A percentile compares a stretch with the other conserved stretches of the same genome.
Evolutionary conservation across 30 jellyfish, hydroid and myxozoan genomes (phyloP).

Genomic region (Sanderia malayensis): DNA sequence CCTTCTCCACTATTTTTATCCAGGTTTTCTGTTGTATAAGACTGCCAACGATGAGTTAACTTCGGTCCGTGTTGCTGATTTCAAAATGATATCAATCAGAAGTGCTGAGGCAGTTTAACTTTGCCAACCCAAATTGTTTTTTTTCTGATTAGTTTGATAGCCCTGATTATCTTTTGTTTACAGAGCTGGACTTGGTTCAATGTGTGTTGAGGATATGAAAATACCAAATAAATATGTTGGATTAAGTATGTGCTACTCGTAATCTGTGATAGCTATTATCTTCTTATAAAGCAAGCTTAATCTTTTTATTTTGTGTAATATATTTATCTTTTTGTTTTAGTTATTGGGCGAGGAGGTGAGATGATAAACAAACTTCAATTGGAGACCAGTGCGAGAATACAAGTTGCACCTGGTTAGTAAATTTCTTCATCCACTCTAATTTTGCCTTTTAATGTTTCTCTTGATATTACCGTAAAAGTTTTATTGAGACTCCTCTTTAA

Average conservation of each 20-base stretch:
- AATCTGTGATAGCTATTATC: too few relatives aligned
- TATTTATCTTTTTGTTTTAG: slow-evolving; percentile 34
- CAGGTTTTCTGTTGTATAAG: too few relatives aligned
- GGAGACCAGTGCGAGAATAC: slow-evolving; percentile 93
- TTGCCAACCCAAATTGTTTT: neutral
- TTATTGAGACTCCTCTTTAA: too few relatives aligned
- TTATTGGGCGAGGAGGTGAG: slow-evolving; percentile 97
- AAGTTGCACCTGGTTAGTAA: slow-evolving; percentile 94
- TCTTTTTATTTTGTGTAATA: neutral
- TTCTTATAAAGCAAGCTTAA: neutral
- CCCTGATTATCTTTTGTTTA: neutral
- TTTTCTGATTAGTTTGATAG: neutral
- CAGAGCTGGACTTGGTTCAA: slow-evolving; percentile 97
- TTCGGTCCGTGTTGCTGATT: slow-evolving; percentile 14
- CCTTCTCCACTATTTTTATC: too few relatives aligned
- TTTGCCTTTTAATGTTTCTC: too few relatives aligned
- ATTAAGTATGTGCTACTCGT: slow-evolving; percentile 62
- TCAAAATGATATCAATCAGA: neutral
- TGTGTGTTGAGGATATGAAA: slow-evolving; percentile 85
- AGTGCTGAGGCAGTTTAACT: slow-evolving; percentile 14
- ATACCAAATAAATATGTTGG: slow-evolving; percentile 93
- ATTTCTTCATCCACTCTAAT: too few relatives aligned
- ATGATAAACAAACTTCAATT: slow-evolving; percentile 91
- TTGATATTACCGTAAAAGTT: too few relatives aligned
- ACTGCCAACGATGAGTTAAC: slow-evolving; percentile 10